Conservation (phyloP, 2,113 vertebrate genomes). For the Tupaia chinensis region DNA sequence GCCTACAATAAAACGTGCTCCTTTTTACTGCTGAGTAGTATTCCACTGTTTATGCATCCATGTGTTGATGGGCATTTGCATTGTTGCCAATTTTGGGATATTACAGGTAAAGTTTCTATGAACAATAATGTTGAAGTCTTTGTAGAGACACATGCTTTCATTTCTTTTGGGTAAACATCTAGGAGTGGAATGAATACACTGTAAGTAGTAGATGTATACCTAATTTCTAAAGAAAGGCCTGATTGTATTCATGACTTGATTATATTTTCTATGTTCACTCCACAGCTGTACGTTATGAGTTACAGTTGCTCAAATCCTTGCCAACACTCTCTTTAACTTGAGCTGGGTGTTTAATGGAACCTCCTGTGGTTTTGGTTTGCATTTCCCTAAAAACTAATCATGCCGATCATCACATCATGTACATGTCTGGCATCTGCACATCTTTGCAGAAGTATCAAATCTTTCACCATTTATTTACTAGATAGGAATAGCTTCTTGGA, state of each 20-base stretch:
- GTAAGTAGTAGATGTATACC: not conserved
- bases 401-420: not conserved
- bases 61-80: not conserved
- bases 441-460: too few species aligned
- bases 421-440: not conserved
- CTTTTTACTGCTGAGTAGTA: not conserved
- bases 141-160: not conserved
- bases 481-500: not conserved
- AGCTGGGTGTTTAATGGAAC: not conserved
- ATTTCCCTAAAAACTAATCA: not conserved
- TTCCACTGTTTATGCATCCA: not conserved
- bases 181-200: not conserved
- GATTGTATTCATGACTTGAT: not conserved
- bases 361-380: not conserved
- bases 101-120: slow-evolving; percentile 22
- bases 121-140: slow-evolving; percentile 13
- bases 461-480: not conserved
- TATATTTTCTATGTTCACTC: not conserved
- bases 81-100: not conserved
- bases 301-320: not conserved
- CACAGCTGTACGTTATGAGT: not conserved
- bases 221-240: slow-evolving; percentile 44
- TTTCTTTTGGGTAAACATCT: not conserved
- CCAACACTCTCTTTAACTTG: not conserved
- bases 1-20: not conserved